These are phyloP conservation scores for Eristalinus aeneus DNA, from an alignment of 2,888 invertebrate genomes.

Conservation along the genomic window DNA sequence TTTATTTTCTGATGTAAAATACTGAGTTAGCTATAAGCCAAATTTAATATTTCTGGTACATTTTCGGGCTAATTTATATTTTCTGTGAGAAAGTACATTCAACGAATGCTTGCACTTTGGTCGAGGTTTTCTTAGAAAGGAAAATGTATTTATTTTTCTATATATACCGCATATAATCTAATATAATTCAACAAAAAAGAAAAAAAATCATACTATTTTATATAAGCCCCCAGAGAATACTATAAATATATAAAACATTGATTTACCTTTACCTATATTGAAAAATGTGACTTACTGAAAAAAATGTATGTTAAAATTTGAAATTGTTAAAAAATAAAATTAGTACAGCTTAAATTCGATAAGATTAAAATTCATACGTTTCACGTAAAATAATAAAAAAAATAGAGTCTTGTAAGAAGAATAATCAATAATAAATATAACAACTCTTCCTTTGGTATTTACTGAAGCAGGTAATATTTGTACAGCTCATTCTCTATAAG, in stretches of 20 bases:
- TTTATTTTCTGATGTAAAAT: not conserved
- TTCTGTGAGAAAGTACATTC: not conserved
- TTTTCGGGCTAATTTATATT: not conserved
- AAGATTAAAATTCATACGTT: too few species aligned
- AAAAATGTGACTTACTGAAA: too few species aligned
- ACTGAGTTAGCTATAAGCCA: not conserved
- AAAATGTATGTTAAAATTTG: too few species aligned
- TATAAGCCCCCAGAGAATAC: too few species aligned
- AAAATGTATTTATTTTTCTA: not conserved
- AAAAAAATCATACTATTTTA: too few species aligned
- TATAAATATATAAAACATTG: too few species aligned
- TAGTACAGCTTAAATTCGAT: too few species aligned
- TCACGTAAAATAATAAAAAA: too few species aligned
- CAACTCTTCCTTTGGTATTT: conserved; percentile 44
- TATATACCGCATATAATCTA: not conserved
- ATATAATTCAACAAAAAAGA: not conserved
- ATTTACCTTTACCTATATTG: too few species aligned
- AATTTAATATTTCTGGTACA: not conserved
- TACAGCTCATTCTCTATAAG: conserved; percentile 80
- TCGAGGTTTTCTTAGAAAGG: not conserved
- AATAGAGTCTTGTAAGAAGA: not conserved
- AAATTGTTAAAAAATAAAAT: too few species aligned
- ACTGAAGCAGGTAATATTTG: conserved; percentile 80
- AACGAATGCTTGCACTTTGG: not conserved
- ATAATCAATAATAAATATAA: conserved; percentile 3